Percentiles rank a stretch among this genome's conserved stretches.
These are phyloP conservation scores for Zonotrichia albicollis DNA, from an alignment of 2,797 vertebrate species.

Conservation along the genomic window DNA sequence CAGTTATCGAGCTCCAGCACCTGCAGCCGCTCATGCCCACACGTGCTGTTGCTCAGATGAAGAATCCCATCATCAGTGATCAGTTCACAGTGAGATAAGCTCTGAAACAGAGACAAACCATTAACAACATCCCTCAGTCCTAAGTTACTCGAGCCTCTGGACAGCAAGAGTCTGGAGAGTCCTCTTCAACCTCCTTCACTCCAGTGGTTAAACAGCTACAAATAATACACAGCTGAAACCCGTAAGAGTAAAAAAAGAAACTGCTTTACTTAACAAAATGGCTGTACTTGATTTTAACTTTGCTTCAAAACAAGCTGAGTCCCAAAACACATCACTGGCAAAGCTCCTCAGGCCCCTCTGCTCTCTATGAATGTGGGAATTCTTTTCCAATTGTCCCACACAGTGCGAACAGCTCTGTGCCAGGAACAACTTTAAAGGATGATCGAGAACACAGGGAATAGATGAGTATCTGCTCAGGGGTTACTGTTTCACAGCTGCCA, in stretches of 20 bases:
- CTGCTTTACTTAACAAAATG: neutral
- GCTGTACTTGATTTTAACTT: neutral
- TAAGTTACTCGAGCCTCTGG: neutral
- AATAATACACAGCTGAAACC: neutral
- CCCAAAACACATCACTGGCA: neutral
- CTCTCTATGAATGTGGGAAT: neutral
- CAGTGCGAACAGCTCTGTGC: neutral
- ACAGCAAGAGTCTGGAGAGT: neutral
- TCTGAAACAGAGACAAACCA: conserved; percentile 67
- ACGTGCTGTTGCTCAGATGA: conserved; percentile 88
- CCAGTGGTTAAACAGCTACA: neutral
- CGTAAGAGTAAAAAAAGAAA: neutral
- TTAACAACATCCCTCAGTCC: neutral
- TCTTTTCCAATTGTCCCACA: neutral
- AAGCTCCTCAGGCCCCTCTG: neutral
- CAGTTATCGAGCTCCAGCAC: conserved; percentile 92
- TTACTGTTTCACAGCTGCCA: neutral
- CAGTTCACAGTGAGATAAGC: conserved; percentile 91
- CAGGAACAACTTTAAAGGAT: neutral
- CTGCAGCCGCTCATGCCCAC: conserved; percentile 87
- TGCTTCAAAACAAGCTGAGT: neutral
- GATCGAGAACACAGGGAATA: fast-evolving
- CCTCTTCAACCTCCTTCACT: neutral
- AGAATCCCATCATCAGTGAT: conserved; percentile 92
- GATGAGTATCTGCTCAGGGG: neutral